Evolutionary conservation across 2,797 vertebrate species (phyloP).

Genomic region (Epinephelus coioides): DNA sequence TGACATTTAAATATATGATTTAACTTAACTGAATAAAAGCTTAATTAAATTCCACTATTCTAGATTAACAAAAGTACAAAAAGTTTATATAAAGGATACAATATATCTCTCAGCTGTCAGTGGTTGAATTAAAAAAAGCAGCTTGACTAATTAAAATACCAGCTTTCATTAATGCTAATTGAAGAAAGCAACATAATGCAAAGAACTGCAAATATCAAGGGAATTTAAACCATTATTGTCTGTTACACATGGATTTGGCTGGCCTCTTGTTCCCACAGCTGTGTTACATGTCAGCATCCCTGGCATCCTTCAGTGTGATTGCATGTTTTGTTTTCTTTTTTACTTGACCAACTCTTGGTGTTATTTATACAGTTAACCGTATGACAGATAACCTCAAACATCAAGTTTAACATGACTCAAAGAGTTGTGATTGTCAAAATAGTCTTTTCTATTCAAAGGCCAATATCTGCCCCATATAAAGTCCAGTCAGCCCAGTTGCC

Average conservation of each 20-base stretch:
- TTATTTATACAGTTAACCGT: neutral
- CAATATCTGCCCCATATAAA: neutral
- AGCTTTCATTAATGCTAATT: no score
- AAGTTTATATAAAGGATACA: neutral
- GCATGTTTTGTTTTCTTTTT: neutral
- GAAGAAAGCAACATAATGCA: neutral
- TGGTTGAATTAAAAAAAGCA: neutral
- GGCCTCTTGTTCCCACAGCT: neutral
- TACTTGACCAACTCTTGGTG: neutral
- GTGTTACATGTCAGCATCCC: slow-evolving; percentile 1
- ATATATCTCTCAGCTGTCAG: neutral
- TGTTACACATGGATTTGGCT: neutral
- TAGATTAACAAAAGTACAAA: neutral
- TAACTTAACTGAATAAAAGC: neutral
- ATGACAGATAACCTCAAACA: neutral
- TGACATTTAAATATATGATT: neutral
- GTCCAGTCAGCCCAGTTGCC: no score
- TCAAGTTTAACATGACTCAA: neutral
- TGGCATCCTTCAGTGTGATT: neutral
- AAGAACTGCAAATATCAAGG: neutral
- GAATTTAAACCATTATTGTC: neutral
- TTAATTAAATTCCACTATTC: neutral
- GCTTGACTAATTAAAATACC: neutral
- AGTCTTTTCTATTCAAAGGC: neutral
- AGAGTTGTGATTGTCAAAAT: neutral